Conservation (phyloP, 2,113 vertebrate genomes). For the Taurulus bubalis region DNA sequence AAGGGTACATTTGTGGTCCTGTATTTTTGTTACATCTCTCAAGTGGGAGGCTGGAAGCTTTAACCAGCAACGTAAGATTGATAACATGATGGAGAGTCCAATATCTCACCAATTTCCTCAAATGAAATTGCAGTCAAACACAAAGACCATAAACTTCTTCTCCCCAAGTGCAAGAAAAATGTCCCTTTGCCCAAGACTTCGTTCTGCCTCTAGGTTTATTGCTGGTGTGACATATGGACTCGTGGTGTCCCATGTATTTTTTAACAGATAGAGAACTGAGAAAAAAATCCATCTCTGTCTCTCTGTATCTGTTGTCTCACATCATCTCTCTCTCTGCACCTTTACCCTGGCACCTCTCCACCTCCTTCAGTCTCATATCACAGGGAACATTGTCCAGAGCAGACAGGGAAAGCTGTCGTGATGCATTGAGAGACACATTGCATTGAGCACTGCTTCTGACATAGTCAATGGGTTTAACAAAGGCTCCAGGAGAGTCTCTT, state of each 20-base stretch:
- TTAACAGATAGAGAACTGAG: conserved; percentile 15
- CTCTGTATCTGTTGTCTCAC: conserved; percentile 23
- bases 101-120: conserved; percentile 42
- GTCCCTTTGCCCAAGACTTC: background rate
- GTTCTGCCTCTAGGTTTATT: background rate
- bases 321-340: conserved; percentile 33
- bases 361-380: conserved; percentile 42
- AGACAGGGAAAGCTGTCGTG: conserved; percentile 54
- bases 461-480: conserved; percentile 40
- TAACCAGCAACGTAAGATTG: conserved; percentile 1
- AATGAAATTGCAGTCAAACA: conserved; percentile 31
- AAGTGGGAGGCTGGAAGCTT: background rate
- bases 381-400: conserved; percentile 38
- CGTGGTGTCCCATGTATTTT: conserved; percentile 2
- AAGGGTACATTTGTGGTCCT: background rate
- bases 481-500: background rate
- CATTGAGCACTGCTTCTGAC: conserved; percentile 36
- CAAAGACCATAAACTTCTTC: conserved; percentile 1
- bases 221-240: conserved; percentile 16
- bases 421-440: conserved; percentile 61
- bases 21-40: conserved; percentile 16
- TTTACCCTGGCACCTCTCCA: conserved; percentile 21
- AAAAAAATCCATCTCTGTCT: conserved; percentile 39
- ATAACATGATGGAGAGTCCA: conserved; percentile 26
- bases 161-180: conserved; percentile 19